These are phyloP conservation scores for Homarus americanus DNA, from an alignment of 1,140 invertebrate species.

Conservation along the genomic window DNA sequence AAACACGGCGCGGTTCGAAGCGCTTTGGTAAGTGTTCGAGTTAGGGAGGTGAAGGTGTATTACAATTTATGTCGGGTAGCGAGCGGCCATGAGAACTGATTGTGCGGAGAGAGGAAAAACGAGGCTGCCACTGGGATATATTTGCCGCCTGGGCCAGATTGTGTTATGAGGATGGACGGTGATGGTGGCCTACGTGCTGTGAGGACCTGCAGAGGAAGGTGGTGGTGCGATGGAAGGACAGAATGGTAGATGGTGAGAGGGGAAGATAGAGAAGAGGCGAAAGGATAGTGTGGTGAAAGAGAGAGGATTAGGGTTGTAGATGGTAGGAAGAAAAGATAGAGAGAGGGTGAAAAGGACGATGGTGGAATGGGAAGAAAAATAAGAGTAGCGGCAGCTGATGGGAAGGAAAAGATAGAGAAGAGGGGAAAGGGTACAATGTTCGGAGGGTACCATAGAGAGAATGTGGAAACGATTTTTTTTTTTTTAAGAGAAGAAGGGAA, in stretches of 20 bases:
- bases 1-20: neutral
- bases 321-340: too few species aligned
- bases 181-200: neutral
- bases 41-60: neutral
- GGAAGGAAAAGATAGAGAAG: neutral
- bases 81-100: neutral
- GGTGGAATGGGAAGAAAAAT: too few species aligned
- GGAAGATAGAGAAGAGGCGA: neutral
- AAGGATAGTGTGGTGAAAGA: too few species aligned
- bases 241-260: neutral
- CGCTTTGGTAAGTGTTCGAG: neutral
- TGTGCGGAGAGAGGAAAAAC: neutral
- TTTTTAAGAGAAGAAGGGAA: neutral
- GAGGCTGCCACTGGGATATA: neutral
- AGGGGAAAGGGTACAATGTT: neutral
- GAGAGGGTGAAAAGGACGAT: too few species aligned
- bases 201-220: neutral
- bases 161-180: slow-evolving; percentile 7
- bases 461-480: too few species aligned
- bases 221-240: neutral
- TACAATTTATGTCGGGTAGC: neutral
- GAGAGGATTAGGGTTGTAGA: too few species aligned
- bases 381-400: neutral
- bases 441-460: neutral
- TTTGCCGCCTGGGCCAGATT: neutral